phyloP scores from a whole-genome alignment of 2,797 vertebrate species.

The Varecia variegata region DNA sequence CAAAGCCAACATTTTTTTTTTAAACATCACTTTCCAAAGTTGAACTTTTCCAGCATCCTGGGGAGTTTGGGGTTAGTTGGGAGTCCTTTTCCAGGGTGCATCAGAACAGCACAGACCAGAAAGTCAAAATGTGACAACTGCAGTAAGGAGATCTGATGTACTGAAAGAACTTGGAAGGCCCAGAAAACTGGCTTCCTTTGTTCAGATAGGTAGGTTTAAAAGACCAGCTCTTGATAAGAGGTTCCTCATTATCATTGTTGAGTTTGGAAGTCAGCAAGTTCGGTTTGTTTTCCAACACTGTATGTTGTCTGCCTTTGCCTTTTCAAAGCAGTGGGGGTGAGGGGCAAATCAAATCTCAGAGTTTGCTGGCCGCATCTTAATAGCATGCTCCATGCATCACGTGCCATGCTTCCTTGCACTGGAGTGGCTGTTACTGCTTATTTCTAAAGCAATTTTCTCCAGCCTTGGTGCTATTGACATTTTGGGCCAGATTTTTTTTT shows the following conservation, averaged over 20 bases:
- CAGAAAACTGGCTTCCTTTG: slow-evolving; percentile 55
- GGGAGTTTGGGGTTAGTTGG: not conserved
- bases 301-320: slow-evolving; percentile 9
- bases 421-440: not conserved
- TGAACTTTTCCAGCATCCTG: not conserved
- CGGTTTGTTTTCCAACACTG: slow-evolving; percentile 52
- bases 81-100: not conserved
- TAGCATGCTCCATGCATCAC: too few species aligned
- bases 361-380: not conserved
- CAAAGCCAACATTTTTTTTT: slow-evolving; percentile 43
- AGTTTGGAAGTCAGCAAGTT: slow-evolving; percentile 59
- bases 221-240: slow-evolving; percentile 44
- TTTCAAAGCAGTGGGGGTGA: slow-evolving; percentile 4
- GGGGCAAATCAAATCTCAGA: not conserved
- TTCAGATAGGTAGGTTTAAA: slow-evolving; percentile 46
- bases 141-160: not conserved
- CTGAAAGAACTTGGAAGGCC: not conserved
- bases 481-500: not conserved
- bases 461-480: not conserved
- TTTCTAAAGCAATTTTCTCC: not conserved
- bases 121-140: not conserved
- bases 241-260: slow-evolving; percentile 24
- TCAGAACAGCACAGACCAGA: slow-evolving; percentile 5
- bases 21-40: slow-evolving; percentile 24
- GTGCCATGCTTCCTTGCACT: not conserved